Evolutionary conservation across 2,888 invertebrate genomes (phyloP), one percentile per base, ranked within the genome.

Genomic region (Syrphus vitripennis): DNA sequence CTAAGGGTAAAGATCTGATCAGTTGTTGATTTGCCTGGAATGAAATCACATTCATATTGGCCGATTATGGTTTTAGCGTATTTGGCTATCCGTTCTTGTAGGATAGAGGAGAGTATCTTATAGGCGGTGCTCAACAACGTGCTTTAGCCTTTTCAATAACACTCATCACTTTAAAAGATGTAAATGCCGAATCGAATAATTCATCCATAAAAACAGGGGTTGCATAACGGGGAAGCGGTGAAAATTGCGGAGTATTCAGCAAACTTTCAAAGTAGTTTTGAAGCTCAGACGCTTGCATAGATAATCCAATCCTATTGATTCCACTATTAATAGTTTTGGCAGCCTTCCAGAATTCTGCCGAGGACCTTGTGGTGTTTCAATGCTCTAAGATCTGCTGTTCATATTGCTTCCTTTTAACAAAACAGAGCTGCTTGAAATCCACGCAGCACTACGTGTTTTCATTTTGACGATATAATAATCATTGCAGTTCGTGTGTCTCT

Each of bases 331-430:
- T 76, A 1, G 9, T 1, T 19, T 61, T 61, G 14, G 40, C 69
- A 3, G 69, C 69, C 19, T 61, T 77, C 77, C 77, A 70, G 19
- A 61, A 59, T 3, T 77, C 53, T 0, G 70, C 61, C 1, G 70
- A 69, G 9, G 57, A 77, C 9, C 16, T 57, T 12, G 50, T 16
- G 3, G 2, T 0, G n/a, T 45, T 63, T 4, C 57, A 21, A 21
- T 14, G 10, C 12, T 10, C 1, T n/a, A 16, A 16, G 2, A 6
- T n/a, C n/a, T n/a, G n/a, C n/a, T n/a, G n/a, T n/a, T n/a, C n/a
- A n/a, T 42, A n/a, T n/a, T n/a, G n/a, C n/a, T 45, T 31, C 14
- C 19, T 67, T 21, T 63, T 21, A 24, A 2, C 6, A 24, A 26
- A 7, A 9, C 34, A 61, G 19, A 31, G 4, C 6, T 40, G 5